Evolutionary conservation across 2,797 vertebrate species (phyloP).

Genomic region (Mus caroli): DNA sequence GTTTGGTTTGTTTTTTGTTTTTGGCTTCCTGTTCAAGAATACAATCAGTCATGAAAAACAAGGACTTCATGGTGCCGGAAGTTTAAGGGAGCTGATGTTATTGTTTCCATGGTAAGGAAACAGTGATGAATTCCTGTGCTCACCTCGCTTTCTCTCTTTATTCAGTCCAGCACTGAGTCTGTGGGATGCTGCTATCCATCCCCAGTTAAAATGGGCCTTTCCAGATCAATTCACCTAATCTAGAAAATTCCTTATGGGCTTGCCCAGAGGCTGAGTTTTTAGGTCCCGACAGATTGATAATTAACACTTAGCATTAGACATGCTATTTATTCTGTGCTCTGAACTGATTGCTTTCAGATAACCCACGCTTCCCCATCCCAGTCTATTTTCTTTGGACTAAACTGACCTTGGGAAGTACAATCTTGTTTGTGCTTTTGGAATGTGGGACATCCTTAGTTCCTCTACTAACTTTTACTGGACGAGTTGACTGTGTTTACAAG

Average conservation of each 20-base stretch:
- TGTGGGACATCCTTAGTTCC: background rate
- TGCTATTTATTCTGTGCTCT: background rate
- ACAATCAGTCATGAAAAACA: background rate
- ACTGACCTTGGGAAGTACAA: background rate
- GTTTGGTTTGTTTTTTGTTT: background rate
- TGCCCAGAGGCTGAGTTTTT: background rate
- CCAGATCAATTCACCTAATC: background rate
- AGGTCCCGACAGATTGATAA: background rate
- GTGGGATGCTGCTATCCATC: background rate
- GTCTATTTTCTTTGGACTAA: background rate
- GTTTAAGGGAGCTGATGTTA: background rate
- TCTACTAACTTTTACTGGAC: background rate
- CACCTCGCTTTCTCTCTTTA: background rate
- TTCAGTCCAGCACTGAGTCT: background rate
- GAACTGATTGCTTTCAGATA: background rate
- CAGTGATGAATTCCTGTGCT: background rate
- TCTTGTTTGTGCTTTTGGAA: background rate
- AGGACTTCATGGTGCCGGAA: background rate
- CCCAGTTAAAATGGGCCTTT: background rate
- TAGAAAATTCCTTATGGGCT: background rate
- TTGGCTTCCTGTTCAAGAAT: background rate
- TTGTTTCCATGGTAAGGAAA: background rate
- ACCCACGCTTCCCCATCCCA: background rate
- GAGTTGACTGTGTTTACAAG: slow-evolving; percentile 26
- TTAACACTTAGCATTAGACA: background rate